Conservation (phyloP, 1,140 invertebrate species). For the Drosophila mauritiana region DNA sequence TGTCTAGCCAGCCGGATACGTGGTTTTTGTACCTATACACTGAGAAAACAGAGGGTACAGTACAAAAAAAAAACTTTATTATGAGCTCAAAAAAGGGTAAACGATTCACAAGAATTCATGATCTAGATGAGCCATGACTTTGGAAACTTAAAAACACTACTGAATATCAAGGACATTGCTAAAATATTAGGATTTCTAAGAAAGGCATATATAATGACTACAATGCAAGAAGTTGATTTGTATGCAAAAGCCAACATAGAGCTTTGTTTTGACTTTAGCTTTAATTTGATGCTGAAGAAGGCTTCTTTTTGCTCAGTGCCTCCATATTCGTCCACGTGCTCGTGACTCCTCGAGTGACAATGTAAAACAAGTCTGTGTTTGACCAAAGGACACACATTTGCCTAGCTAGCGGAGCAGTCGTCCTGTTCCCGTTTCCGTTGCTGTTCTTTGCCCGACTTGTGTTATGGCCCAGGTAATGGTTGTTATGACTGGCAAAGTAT, state of each 20-base stretch:
- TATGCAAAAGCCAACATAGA: too few relatives aligned
- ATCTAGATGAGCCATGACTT: too few relatives aligned
- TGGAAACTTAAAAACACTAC: too few relatives aligned
- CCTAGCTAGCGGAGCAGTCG: conserved; percentile 21
- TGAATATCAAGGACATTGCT: too few relatives aligned
- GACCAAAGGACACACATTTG: conserved; percentile 50
- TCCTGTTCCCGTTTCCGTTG: conserved; percentile 12
- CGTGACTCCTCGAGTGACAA: conserved; percentile 52
- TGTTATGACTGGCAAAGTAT: conserved; percentile 57
- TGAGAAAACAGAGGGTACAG: neutral
- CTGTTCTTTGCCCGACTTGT: conserved; percentile 24
- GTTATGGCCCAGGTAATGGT: conserved; percentile 53
- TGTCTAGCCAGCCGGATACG: conserved; percentile 52
- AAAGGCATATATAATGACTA: too few relatives aligned
- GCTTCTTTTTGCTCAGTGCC: conserved; percentile 2
- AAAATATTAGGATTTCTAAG: too few relatives aligned
- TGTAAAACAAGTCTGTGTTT: conserved; percentile 59
- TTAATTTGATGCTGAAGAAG: neutral
- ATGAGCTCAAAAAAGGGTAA: neutral
- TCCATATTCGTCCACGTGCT: conserved; percentile 16
- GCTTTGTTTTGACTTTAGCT: too few relatives aligned
- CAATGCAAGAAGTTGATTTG: too few relatives aligned
- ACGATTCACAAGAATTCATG: too few relatives aligned
- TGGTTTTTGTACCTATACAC: conserved; percentile 5
- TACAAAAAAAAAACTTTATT: neutral